Evolutionary conservation across 2,113 vertebrate genomes (phyloP), one percentile per base, ranked within the genome.

Genomic region (Chloroceryle aenea): DNA sequence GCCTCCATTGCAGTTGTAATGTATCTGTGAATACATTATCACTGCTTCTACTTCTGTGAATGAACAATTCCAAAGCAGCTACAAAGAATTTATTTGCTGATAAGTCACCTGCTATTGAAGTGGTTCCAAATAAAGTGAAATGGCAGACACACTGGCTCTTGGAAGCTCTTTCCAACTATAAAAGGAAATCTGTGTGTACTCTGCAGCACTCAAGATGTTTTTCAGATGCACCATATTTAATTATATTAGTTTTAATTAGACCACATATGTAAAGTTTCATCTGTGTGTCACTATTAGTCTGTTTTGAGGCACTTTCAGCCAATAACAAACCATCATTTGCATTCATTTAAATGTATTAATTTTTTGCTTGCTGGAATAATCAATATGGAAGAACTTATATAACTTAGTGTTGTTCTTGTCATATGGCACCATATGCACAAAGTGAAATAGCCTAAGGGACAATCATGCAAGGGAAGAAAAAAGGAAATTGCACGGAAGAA

Each of bases 161-260:
- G 47, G 85, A 95, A 89, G 73, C 47, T 80, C 50, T 74, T 92
- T 80, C 82, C 62, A 84, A 21, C 85, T 88, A 43, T 82, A 62
- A 93, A 84, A 94, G 82, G 56, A 90, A 74, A 84, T 90, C 56
- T 82, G 27, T 56, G 42, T 64, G 69, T 90, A 93, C 69, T 92
- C 34, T 89, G 52, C 69, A 90, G 85, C 5, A 3, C 52, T 78
- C 68, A 95, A 93, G 43, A 22, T 68, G 82, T 85, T 95, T 94
- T 96, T 71, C 71, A 74, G 81, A 91, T 85, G 68, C 75, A 77
- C 85, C 64, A 42, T 90, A 27, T 86, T 96, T 95, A 96, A 90
- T 97, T 94, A 91, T 91, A 94, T 93, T 95, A 89, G 74, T 68
- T 95, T 95, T 91, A 96, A 97, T 97, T 95, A 95, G 94, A 68